Percentiles rank a stretch among this genome's conserved stretches.
Evolutionary conservation across 2,888 invertebrate genomes (phyloP).

Genomic region (Hydriomena furcata): DNA sequence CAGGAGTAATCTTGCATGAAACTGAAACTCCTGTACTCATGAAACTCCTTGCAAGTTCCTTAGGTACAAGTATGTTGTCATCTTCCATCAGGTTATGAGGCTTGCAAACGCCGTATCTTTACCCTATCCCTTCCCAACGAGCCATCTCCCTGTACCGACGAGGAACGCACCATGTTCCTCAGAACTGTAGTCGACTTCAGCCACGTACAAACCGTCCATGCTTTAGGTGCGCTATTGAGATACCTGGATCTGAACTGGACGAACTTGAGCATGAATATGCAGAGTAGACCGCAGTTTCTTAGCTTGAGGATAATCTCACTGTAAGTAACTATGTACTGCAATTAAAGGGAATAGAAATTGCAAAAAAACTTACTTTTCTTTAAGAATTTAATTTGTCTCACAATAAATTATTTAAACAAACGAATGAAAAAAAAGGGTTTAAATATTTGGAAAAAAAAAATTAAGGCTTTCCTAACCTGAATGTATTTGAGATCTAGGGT

Average conservation of each 20-base stretch:
- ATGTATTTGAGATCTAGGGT: too few species aligned
- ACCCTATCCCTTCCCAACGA: constrained; percentile 81
- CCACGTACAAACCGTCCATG: constrained; percentile 85
- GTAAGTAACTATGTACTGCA: constrained; percentile 82
- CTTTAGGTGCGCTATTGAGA: constrained; percentile 88
- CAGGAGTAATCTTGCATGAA: too few species aligned
- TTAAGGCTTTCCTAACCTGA: too few species aligned
- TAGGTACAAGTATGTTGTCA: too few species aligned
- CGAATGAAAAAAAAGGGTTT: too few species aligned
- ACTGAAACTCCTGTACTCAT: too few species aligned
- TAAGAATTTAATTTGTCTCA: too few species aligned
- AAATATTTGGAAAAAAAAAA: too few species aligned
- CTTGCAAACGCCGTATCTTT: constrained; percentile 81
- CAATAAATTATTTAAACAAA: too few species aligned
- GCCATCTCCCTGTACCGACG: constrained; percentile 75
- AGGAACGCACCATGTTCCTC: constrained; percentile 83
- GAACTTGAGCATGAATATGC: constrained; percentile 72
- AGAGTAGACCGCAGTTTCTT: constrained; percentile 76
- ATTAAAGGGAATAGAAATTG: too few species aligned
- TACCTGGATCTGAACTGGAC: constrained; percentile 88
- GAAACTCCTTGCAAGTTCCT: too few species aligned
- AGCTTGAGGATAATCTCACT: constrained; percentile 84
- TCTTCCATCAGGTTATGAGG: constrained; percentile 82
- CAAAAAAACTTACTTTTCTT: too few species aligned
- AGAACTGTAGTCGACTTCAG: constrained; percentile 86